These are phyloP conservation scores for Pseudomyrmex cubaensis DNA, from an alignment of 1,140 invertebrate species.

Conservation along the genomic window DNA sequence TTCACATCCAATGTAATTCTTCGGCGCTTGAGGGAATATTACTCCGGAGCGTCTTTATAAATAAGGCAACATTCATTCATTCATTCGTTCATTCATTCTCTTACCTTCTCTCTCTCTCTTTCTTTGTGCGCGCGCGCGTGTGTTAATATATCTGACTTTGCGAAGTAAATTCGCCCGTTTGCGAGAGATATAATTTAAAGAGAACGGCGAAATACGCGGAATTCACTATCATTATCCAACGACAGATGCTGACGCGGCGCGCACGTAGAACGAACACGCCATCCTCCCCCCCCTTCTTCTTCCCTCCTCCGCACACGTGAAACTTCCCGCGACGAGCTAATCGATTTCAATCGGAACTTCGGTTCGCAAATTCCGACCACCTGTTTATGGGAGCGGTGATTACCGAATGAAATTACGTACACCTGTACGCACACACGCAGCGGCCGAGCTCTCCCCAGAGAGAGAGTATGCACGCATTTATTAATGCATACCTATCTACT, in stretches of 20 bases:
- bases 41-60: no score
- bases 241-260: conserved; percentile 37
- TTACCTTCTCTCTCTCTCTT: no score
- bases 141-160: background rate
- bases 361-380: conserved; percentile 54
- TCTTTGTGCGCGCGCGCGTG: no score
- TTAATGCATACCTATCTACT: conserved; percentile 40
- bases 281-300: no score
- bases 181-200: conserved; percentile 29
- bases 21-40: no score
- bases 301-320: background rate
- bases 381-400: conserved; percentile 54
- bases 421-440: conserved; percentile 46
- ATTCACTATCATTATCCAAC: conserved; percentile 46
- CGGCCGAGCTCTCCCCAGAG: background rate
- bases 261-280: no score
- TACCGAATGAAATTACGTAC: conserved; percentile 57
- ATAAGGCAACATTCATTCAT: no score
- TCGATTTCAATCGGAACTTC: conserved; percentile 51
- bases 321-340: conserved; percentile 43
- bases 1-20: no score
- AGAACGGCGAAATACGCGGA: conserved; percentile 22
- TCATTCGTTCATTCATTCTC: no score
- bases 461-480: conserved; percentile 4
- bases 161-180: conserved; percentile 9